Percentiles rank a stretch among this genome's conserved stretches.
These are phyloP conservation scores for Epirrhoe tristata DNA, from an alignment of 2,888 invertebrate species.

Conservation along the genomic window DNA sequence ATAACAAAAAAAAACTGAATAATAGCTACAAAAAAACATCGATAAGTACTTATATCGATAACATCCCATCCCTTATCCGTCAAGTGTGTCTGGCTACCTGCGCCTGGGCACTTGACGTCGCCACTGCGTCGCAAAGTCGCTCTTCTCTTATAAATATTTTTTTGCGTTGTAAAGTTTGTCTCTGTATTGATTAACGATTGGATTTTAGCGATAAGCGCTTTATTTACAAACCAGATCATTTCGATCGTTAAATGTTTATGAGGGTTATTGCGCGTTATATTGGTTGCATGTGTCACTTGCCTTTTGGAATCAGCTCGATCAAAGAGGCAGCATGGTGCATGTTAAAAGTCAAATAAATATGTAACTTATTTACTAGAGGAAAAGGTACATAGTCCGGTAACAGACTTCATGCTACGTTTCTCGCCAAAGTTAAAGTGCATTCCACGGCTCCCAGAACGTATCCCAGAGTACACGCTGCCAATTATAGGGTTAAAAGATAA, in stretches of 20 bases:
- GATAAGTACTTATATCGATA: constrained; percentile 21
- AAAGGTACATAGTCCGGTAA: too few relatives aligned
- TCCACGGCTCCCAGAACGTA: too few relatives aligned
- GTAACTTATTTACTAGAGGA: too few relatives aligned
- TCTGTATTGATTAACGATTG: constrained; percentile 45
- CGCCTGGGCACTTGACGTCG: constrained; percentile 62
- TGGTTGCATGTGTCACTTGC: constrained; percentile 30
- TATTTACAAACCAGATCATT: constrained; percentile 38
- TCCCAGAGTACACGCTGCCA: too few relatives aligned
- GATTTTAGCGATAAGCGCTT: constrained; percentile 38
- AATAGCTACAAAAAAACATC: background rate
- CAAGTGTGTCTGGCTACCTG: constrained; percentile 56
- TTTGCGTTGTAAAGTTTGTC: constrained; percentile 49
- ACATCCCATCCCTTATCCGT: constrained; percentile 38
- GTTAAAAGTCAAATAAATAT: too few relatives aligned
- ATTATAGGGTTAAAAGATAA: too few relatives aligned
- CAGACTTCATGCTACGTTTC: too few relatives aligned
- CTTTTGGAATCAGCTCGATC: constrained; percentile 5
- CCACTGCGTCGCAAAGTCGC: constrained; percentile 61
- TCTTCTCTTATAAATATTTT: constrained; percentile 43
- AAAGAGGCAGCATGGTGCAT: too few relatives aligned
- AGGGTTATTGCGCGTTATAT: constrained; percentile 23
- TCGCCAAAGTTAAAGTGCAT: too few relatives aligned
- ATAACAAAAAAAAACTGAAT: too few relatives aligned
- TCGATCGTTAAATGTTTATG: constrained; percentile 36